A percentile compares a stretch with the other conserved stretches of the same genome.
Conservation (phyloP, 2,888 invertebrate genomes). For the Drosophila birchii region DNA sequence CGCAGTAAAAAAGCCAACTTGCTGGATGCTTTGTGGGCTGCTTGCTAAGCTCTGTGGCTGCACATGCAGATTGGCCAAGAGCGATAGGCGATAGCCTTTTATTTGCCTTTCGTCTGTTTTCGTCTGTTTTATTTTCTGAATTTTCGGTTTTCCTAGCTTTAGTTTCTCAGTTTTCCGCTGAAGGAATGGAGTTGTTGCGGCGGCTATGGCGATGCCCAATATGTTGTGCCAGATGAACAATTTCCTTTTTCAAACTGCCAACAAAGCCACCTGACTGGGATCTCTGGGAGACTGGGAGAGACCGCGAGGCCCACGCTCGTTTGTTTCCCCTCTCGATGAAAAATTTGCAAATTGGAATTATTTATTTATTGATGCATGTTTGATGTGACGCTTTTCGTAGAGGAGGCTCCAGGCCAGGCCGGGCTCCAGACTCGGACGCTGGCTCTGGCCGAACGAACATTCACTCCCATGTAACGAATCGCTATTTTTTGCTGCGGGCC, state of each 20-base stretch:
- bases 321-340: conserved; percentile 51
- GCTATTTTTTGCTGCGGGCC: conserved; percentile 62
- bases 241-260: conserved; percentile 72
- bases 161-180: conserved; percentile 45
- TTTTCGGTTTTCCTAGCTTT: conserved; percentile 21
- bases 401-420: conserved; percentile 18
- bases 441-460: conserved; percentile 14
- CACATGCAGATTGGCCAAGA: conserved; percentile 78
- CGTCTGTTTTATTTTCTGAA: conserved; percentile 8
- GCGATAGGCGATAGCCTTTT: conserved; percentile 80
- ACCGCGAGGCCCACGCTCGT: conserved; percentile 42
- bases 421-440: conserved; percentile 1
- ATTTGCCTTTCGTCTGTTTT: conserved; percentile 56
- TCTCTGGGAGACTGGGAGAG: conserved; percentile 8
- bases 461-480: conserved; percentile 60
- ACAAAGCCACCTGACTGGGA: conserved; percentile 65
- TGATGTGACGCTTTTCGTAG: conserved; percentile 72
- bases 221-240: conserved; percentile 67
- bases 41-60: conserved; percentile 29
- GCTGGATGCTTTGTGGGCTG: conserved; percentile 18
- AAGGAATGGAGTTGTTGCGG: conserved; percentile 48
- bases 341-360: conserved; percentile 78
- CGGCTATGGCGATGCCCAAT: conserved; percentile 31
- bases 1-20: conserved; percentile 47
- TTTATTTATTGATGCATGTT: conserved; percentile 76